phyloP scores from a whole-genome alignment of 2,113 vertebrate species.

The Stegostoma tigrinum region DNA sequence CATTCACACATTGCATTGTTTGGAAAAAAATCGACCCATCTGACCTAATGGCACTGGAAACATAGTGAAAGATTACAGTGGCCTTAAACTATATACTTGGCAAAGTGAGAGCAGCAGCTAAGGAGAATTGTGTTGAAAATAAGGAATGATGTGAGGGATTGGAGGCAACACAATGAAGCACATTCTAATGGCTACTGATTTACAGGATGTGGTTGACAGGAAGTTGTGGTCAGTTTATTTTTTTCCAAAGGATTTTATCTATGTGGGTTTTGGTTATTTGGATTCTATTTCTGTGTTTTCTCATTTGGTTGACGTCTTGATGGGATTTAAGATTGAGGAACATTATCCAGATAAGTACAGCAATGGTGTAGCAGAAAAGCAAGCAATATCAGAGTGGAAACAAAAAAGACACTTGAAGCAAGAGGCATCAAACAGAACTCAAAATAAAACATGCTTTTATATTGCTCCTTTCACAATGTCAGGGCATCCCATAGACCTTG shows the following conservation, averaged over 20 bases:
- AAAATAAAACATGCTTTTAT: background rate
- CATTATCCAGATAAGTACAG: background rate
- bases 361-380: background rate
- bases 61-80: background rate
- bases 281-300: background rate
- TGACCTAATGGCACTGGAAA: background rate
- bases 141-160: background rate
- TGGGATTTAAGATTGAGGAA: background rate
- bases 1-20: background rate
- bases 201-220: conserved; percentile 21
- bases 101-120: background rate
- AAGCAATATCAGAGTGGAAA: background rate
- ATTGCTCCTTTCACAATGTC: background rate
- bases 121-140: background rate
- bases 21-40: background rate
- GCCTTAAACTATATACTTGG: background rate
- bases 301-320: background rate
- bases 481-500: background rate
- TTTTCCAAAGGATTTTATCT: background rate
- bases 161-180: background rate
- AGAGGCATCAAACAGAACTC: background rate
- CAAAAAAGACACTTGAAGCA: background rate
- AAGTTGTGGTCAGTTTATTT: conserved; percentile 21
- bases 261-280: background rate
- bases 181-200: background rate